Base-by-base conservation (phyloP, 2,797 vertebrate species). In the Sebastes oblongus region DNA sequence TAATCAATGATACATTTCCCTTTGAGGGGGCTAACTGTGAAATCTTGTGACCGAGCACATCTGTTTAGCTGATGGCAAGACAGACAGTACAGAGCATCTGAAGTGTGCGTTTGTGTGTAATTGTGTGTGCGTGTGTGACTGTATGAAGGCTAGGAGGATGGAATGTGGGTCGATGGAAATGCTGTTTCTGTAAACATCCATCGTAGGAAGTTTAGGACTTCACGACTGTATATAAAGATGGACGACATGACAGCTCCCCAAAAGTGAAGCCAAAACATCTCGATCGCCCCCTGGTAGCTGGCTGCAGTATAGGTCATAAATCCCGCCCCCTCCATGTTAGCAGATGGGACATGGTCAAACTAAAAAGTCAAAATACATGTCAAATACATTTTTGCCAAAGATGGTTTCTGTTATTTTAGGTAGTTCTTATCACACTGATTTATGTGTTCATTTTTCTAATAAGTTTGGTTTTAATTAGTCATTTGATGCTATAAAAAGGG, bases 41-140 rank as follows among this genome's bases (percentile, higher is more conserved):
- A 83, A 72, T 81, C 42, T 27, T 64, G 82, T 83, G 84, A 83
- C 69, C 42, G 52, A 75, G 75, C 88, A 76, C 77, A 85, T 89
- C 73, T 91, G 90, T 86, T 89, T 78, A 88, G 84, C 74, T 88
- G 77, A 80, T 68, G 84, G 88, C 81, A 84, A 86, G 71, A 77
- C 59, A 75, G 67, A 75, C 80, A 81, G 70, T n/a, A 73, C 34
- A 71, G 54, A 27, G 73, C 32, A 24, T 65, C 62, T 42, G 72
- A 77, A 55, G 56, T 2, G 3, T 61, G 61, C 39, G 56, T 62
- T 29, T 66, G 8, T 62, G 22, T 22, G 50, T 54, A n/a, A 22
- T 54, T 74, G 62, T 55, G 80, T 14, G 18, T 22, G 27, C 22
- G 67, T 56, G 67, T 56, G 14, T 2, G 29, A 69, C 20, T 79